A percentile compares a stretch with the other conserved stretches of the same genome.
These are phyloP conservation scores for Hypotaenidia philippensis DNA, from an alignment of 2,797 vertebrate genomes.

Conservation along the genomic window DNA sequence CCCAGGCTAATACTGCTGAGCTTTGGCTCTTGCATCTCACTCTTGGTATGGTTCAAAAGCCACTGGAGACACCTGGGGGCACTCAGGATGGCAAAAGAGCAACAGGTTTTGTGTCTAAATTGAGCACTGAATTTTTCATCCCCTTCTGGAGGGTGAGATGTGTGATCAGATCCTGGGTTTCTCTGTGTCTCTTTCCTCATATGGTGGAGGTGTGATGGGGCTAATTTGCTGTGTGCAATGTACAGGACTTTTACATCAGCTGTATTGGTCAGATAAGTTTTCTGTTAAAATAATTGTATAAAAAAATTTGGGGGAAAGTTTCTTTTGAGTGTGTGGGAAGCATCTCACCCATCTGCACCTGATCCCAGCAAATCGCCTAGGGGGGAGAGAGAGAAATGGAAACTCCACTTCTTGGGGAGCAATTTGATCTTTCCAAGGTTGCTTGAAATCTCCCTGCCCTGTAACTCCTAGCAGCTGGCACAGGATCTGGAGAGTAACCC, in stretches of 20 bases:
- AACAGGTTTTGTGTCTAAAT: background rate
- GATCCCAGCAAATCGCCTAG: background rate
- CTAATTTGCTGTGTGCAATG: rapidly evolving
- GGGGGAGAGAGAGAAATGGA: background rate
- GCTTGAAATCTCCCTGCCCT: background rate
- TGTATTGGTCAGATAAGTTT: background rate
- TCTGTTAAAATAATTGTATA: background rate
- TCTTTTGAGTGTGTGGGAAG: background rate
- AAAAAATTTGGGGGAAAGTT: background rate
- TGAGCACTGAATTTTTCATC: background rate
- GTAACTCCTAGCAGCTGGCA: background rate
- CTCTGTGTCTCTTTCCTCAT: background rate
- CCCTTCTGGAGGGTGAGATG: background rate
- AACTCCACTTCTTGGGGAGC: background rate
- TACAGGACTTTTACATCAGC: background rate
- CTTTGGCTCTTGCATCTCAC: constrained; percentile 3
- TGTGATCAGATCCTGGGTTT: background rate
- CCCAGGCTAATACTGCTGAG: constrained; percentile 21
- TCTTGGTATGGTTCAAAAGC: constrained; percentile 31
- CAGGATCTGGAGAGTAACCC: background rate
- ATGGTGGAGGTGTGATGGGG: background rate
- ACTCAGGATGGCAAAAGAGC: background rate
- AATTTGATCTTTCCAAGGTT: background rate
- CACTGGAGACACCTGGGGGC: background rate
- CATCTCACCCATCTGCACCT: background rate